A percentile compares a stretch with the other conserved stretches of the same genome.
Evolutionary conservation across 2,888 invertebrate genomes (phyloP).

Genomic region (Meta bourneti): DNA sequence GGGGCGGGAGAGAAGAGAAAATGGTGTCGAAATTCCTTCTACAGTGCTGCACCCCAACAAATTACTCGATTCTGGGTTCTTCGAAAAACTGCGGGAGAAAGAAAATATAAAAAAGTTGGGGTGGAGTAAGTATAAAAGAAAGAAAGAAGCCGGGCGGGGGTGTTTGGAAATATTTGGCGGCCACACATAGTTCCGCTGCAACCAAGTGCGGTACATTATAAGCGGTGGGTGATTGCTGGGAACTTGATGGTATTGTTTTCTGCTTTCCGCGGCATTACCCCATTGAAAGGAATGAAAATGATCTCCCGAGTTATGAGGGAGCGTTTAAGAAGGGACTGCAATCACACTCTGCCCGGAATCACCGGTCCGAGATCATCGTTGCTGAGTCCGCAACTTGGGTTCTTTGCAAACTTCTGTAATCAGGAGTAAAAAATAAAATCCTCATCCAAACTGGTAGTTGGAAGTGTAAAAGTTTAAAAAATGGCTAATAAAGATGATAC

Average conservation of each 20-base stretch:
- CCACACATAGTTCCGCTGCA: conserved; percentile 44
- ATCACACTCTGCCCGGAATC: no score
- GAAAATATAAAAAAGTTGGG: conserved; percentile 29
- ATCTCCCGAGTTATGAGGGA: conserved; percentile 54
- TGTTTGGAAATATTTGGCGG: conserved; percentile 70
- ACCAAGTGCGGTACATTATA: conserved; percentile 61
- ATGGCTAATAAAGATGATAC: no score
- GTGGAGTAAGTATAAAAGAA: conserved; percentile 20
- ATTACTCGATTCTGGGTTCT: conserved; percentile 72
- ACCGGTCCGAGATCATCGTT: no score
- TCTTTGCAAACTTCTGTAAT: no score
- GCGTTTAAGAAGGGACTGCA: neutral
- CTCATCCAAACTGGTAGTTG: no score
- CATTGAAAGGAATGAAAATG: conserved; percentile 70
- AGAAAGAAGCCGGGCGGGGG: neutral
- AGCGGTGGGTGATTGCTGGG: conserved; percentile 61
- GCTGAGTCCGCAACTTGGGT: no score
- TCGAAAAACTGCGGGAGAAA: conserved; percentile 66
- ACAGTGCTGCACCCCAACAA: conserved; percentile 70
- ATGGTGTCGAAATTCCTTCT: conserved; percentile 72
- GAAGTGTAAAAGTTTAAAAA: no score
- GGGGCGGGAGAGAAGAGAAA: conserved; percentile 10
- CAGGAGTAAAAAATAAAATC: no score
- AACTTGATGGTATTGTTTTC: conserved; percentile 70
- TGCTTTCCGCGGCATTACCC: conserved; percentile 65